Base-by-base conservation (phyloP, 1,140 invertebrate genomes). In the Dinothrombium tinctorium region DNA sequence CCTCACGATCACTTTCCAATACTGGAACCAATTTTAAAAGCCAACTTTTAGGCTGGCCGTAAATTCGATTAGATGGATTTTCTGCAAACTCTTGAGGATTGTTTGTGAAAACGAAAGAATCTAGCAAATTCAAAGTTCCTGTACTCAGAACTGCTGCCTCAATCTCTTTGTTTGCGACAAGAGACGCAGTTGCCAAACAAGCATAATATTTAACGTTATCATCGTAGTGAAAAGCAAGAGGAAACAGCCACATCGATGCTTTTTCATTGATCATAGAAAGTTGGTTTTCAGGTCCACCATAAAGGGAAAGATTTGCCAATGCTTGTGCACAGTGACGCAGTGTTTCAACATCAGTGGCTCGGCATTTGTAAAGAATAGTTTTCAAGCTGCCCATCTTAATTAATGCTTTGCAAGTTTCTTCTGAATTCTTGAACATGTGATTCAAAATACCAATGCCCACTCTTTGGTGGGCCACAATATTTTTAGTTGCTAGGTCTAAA, bases 161-260 rank as follows among this genome's bases (percentile, higher is more conserved):
- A 42, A 98, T 84, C 66, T 98, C 90, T 54, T 94, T 92, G 56
- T 96, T 96, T 4, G 89, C 87, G 6, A 92, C 86, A 26, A 99
- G 64, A 28, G 87, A 82, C 9, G 86, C 82, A 41, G 96, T 94
- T 0, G 92, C 90, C 45, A 99, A 62, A 56, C 90, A 98, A 1
- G 92, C 92, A 55, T 96, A 98, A 59, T 99, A 96, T 54, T 87
- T 90, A 45, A 82, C 87, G 44, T 87, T 86, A 49, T 96, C 87
- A 53, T 98, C 92, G 44, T 73, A 73, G 54, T 90, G 83, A 54
- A 95, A 95, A 6, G 90, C 94, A 37, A 98, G 55, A 1, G 92
- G 87, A 57, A 96, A 98, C 31, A 98, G 59, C 94, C 94, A 99
- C 67, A 92, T 80, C 0, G 87, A 87, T 1, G 92, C 82, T 62